Evolutionary conservation across 2,797 vertebrate species (phyloP).

Genomic region (Chlorospingus flavigularis): DNA sequence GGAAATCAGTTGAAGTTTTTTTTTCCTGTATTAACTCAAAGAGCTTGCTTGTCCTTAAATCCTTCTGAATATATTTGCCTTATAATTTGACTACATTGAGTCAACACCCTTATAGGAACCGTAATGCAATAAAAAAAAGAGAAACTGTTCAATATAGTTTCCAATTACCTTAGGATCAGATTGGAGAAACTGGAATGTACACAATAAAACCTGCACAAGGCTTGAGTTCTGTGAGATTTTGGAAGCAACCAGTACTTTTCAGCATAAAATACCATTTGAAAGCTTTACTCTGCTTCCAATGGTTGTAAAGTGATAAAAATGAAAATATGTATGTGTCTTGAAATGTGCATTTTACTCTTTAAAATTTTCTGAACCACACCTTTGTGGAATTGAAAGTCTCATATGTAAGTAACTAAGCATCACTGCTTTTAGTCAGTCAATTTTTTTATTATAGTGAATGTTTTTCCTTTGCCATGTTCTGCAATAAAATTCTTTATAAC

Average conservation of each 20-base stretch:
- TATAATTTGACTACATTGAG: slow-evolving; percentile 77
- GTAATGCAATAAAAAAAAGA: slow-evolving; percentile 74
- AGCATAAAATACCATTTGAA: slow-evolving; percentile 43
- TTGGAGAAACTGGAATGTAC: slow-evolving; percentile 68
- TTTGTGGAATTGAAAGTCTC: slow-evolving; percentile 41
- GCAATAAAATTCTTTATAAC: background rate
- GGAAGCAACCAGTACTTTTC: slow-evolving; percentile 33
- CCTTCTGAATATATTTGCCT: slow-evolving; percentile 78
- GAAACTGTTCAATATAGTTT: slow-evolving; percentile 77
- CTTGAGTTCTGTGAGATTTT: slow-evolving; percentile 49
- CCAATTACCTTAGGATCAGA: slow-evolving; percentile 71
- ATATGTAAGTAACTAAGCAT: background rate
- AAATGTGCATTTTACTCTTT: slow-evolving; percentile 29
- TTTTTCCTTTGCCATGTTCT: background rate
- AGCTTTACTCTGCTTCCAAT: slow-evolving; percentile 24
- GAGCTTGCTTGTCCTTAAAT: slow-evolving; percentile 79
- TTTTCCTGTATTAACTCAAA: slow-evolving; percentile 77
- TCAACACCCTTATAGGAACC: slow-evolving; percentile 76
- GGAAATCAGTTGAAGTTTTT: slow-evolving; percentile 80
- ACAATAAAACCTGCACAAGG: slow-evolving; percentile 64
- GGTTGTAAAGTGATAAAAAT: slow-evolving; percentile 49
- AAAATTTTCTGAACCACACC: slow-evolving; percentile 25
- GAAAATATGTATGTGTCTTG: slow-evolving; percentile 13
- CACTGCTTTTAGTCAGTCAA: background rate
- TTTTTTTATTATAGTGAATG: background rate